Evolutionary conservation across 1,140 invertebrate species (phyloP), one percentile per base, ranked within the genome.

Genomic region (Diachasma alloeum): DNA sequence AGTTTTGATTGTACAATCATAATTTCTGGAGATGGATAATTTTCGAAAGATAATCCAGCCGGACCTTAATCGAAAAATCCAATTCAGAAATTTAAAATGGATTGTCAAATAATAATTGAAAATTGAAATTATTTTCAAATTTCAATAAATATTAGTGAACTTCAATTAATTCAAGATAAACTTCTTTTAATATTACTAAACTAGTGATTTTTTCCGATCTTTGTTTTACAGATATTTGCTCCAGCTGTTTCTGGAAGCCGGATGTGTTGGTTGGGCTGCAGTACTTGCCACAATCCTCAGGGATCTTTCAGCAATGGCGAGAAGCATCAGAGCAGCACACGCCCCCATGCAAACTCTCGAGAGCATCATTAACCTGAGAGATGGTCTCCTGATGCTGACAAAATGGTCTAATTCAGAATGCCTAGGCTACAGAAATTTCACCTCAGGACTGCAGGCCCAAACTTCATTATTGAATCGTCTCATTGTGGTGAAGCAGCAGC

Each of bases 251-350:
- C 80, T 93, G 24, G 93, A 93, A 83, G 91, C 91, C 17, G 92
- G 92, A 8, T 93, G 93, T 83, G 82, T 93, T 44, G 93, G 94
- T 81, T 94, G 93, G 93, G 91, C 92, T 19, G 86, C 93, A 0
- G 86, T 94, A 6, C 84, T 94, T 24, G 91, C 93, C 1, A 90
- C 93, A 15, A 89, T 93, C 46, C 83, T 94, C 67, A 83, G 92
- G 44, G 93, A 94, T 84, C 89, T 89, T 5, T 87, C 93, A 59
- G 92, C 92, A 17, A 91, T 94, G 75, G 87, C 92, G 17, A 85
- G 93, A 76, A 91, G 91, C 0, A 87, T 93, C 8, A 91, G 92
- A 83, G 91, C 91, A 6, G 92, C 92, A 15, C 91, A 91, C 70
- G 87, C 90, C 72, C 89, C 91, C n/a, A 92, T 92, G 79, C 91